phyloP scores from a whole-genome alignment of 2,113 vertebrate species.

The Melospiza melodia region DNA sequence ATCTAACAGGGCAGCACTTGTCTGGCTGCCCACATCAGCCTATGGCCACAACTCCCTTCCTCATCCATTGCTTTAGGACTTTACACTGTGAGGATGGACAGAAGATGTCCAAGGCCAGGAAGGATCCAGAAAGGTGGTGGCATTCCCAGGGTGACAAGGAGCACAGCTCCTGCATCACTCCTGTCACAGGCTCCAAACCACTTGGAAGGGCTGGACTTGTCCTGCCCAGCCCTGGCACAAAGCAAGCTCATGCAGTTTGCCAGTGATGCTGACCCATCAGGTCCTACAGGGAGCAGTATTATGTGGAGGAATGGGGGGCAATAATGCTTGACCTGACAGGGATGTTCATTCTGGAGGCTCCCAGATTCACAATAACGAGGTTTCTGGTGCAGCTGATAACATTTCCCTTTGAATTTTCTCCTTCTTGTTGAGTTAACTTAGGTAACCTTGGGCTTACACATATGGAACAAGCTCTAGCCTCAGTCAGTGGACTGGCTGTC shows the following conservation, averaged over 20 bases:
- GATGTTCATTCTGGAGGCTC: neutral
- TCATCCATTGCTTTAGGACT: neutral
- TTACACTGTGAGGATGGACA: neutral
- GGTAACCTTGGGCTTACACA: neutral
- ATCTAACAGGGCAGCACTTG: neutral
- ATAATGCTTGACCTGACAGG: neutral
- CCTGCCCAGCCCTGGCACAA: neutral
- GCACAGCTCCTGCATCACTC: neutral
- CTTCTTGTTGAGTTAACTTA: neutral
- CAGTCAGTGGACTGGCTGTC: neutral
- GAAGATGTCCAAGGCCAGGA: neutral
- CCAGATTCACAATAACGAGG: neutral
- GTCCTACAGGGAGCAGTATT: neutral
- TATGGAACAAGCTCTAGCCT: neutral
- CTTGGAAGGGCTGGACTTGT: neutral
- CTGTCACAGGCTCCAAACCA: neutral
- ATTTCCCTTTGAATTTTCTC: neutral
- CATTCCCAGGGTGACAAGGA: neutral
- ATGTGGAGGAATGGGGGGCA: neutral
- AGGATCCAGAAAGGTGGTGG: neutral
- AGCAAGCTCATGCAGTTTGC: neutral
- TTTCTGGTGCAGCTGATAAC: neutral
- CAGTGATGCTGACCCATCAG: neutral
- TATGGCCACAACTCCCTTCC: neutral
- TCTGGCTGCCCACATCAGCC: neutral